Evolutionary conservation across 1,140 invertebrate genomes (phyloP).

Genomic region (Ceratosolen solmsi): DNA sequence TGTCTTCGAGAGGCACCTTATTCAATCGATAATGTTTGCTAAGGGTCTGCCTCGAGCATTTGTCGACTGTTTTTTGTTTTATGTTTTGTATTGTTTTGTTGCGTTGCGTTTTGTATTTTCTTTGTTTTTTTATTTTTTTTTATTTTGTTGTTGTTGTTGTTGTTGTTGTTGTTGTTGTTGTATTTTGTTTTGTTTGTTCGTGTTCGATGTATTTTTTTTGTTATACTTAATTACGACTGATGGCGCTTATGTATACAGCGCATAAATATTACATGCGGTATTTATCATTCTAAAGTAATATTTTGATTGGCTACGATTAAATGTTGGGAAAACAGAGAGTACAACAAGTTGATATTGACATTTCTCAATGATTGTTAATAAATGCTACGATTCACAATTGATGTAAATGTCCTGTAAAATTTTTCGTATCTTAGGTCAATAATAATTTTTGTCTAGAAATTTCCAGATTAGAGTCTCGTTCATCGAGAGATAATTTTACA

Average conservation of each 20-base stretch:
- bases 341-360: slow-evolving; percentile 3
- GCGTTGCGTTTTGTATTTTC: background rate
- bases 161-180: too few species aligned
- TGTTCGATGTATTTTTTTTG: slow-evolving; percentile 10
- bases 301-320: background rate
- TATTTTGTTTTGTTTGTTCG: background rate
- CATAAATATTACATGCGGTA: slow-evolving; percentile 10
- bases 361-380: slow-evolving; percentile 25
- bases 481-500: slow-evolving; percentile 36
- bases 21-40: background rate
- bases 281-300: slow-evolving; percentile 12
- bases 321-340: slow-evolving; percentile 15
- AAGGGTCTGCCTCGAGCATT: slow-evolving; percentile 42
- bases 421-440: background rate
- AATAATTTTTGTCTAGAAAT: slow-evolving; percentile 23
- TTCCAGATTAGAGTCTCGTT: slow-evolving; percentile 41
- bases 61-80: background rate
- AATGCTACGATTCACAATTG: background rate
- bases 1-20: slow-evolving; percentile 4
- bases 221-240: background rate
- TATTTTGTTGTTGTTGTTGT: too few species aligned
- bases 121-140: background rate
- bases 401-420: background rate
- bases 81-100: background rate
- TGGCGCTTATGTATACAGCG: slow-evolving; percentile 20